Conservation (phyloP, 1,140 invertebrate species). For the Bombus superbus region DNA sequence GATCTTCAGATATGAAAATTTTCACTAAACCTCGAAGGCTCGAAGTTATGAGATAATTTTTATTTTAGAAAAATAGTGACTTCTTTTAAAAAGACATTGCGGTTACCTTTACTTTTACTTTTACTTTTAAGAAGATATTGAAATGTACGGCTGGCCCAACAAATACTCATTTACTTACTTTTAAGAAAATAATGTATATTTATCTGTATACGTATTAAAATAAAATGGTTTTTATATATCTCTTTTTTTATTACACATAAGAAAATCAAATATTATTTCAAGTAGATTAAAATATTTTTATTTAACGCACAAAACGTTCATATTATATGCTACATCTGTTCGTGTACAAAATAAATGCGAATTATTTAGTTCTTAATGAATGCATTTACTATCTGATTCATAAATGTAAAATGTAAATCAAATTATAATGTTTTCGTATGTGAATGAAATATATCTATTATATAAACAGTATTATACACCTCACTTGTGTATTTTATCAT, state of each 20-base stretch:
- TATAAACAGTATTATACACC: background rate
- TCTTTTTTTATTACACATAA: background rate
- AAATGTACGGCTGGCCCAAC: too few species aligned
- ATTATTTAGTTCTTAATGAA: background rate
- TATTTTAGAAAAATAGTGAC: too few species aligned
- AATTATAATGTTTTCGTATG: background rate
- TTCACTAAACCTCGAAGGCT: too few species aligned
- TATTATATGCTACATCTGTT: background rate
- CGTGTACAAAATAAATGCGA: background rate
- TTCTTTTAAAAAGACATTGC: too few species aligned
- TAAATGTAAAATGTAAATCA: background rate
- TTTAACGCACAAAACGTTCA: background rate
- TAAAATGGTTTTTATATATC: background rate
- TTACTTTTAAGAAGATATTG: too few species aligned
- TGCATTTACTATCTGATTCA: background rate
- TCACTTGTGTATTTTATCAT: background rate
- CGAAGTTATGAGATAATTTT: too few species aligned
- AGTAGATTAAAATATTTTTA: background rate
- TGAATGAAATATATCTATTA: background rate
- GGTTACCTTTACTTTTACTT: too few species aligned
- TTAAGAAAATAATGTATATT: background rate
- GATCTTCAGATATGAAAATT: too few species aligned
- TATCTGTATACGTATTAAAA: background rate
- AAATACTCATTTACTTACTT: too few species aligned
- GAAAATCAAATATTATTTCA: too few species aligned